These are phyloP conservation scores for Kryphioiulus occultus DNA, from an alignment of 2,888 invertebrate genomes.

Conservation along the genomic window DNA sequence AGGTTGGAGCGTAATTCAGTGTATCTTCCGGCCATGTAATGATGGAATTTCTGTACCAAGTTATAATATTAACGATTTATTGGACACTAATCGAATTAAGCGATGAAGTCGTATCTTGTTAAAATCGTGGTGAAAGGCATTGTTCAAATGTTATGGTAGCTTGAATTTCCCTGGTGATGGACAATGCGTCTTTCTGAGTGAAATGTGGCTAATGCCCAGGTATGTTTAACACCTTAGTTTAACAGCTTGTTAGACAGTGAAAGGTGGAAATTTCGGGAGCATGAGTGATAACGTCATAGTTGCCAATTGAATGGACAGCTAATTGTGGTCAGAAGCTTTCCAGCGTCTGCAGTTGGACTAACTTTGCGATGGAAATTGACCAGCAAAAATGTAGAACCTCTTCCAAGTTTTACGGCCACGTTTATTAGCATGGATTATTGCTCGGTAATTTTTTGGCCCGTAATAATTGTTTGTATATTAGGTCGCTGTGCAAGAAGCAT, in stretches of 20 bases:
- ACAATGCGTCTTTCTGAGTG: neutral
- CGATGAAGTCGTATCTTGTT: too few relatives aligned
- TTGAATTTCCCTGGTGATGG: neutral
- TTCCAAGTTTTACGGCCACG: neutral
- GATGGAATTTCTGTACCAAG: neutral
- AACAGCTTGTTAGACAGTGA: neutral
- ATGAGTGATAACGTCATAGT: neutral
- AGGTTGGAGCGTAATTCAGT: neutral
- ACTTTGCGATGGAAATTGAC: neutral
- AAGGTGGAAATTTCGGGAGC: neutral
- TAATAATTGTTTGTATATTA: neutral
- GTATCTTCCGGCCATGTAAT: neutral
- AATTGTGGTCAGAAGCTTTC: conserved; percentile 14
- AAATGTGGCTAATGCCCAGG: neutral
- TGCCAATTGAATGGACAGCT: conserved; percentile 19
- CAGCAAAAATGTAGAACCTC: neutral
- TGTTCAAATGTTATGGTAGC: neutral
- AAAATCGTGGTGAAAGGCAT: neutral
- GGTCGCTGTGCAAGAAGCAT: neutral
- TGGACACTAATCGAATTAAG: neutral
- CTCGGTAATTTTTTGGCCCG: neutral
- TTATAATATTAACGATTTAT: neutral
- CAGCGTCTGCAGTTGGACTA: neutral
- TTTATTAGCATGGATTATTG: neutral
- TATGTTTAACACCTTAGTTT: neutral